Conservation (phyloP, 1,140 invertebrate species). For the Ctenoplectra terminalis region DNA sequence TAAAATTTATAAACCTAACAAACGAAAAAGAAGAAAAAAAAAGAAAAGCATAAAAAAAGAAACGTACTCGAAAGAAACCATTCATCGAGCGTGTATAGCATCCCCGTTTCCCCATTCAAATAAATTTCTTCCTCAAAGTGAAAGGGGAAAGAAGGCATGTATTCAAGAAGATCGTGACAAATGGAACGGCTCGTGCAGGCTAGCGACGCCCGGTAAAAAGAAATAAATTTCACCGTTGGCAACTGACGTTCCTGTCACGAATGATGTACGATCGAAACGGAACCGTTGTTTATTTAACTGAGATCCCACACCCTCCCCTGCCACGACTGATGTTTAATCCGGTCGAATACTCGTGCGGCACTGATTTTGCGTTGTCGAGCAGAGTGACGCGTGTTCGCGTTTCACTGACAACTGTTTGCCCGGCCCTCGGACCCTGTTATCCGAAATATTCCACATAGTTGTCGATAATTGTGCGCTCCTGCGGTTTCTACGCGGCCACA, state of each 20-base stretch:
- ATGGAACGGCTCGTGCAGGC: neutral
- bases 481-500: neutral
- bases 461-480: constrained; percentile 6
- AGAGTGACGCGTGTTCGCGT: neutral
- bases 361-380: neutral
- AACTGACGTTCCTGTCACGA: constrained; percentile 14
- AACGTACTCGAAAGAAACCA: neutral
- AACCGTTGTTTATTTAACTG: constrained; percentile 31
- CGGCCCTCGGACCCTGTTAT: neutral
- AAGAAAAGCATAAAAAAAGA: neutral
- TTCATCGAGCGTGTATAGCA: neutral
- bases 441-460: neutral
- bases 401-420: constrained; percentile 17
- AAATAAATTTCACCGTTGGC: constrained; percentile 4
- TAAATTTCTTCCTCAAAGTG: neutral
- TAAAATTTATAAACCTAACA: too few species aligned
- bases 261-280: constrained; percentile 23
- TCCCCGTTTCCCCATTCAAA: neutral
- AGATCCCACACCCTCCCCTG: too few species aligned
- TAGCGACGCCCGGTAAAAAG: neutral
- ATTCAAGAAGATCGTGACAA: constrained; percentile 14
- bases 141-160: neutral
- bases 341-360: neutral
- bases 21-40: neutral
- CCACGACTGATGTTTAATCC: neutral